Evolutionary conservation across 2,888 invertebrate species (phyloP), one percentile per base, ranked within the genome.

Genomic region (Phalera bucephala): DNA sequence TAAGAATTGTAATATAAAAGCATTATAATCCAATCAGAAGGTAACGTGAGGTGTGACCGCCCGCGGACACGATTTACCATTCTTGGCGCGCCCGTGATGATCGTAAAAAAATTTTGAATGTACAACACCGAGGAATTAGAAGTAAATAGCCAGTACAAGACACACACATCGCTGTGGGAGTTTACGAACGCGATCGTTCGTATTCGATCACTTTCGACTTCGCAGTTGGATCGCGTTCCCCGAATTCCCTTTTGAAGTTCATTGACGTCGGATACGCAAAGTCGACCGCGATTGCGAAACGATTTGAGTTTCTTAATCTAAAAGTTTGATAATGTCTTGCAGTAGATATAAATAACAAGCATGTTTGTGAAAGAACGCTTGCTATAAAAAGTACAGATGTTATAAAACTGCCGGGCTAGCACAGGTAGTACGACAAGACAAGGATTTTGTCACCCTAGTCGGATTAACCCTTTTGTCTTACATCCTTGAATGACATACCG

Each of bases 11-110:
- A 85, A 86, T 89, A 81, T 85, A 84, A 86, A 81, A 80, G 79
- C 73, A 88, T 89, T 87, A 88, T 88, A 88, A 87, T 87, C 89
- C 88, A 89, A 89, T 89, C 86, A 88, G 74, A 72, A 71, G 65
- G 71, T 70, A 77, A 73, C 71, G 61, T 68, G 75, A 76, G 73
- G 80, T 78, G 77, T 78, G 87, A 77, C 86, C 89, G 85, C 84
- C 85, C 84, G 81, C 68, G 71, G 69, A 72, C 63, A 47, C 66
- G 58, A 64, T 74, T 87, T 80, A 81, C 80, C 70, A 89, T 89
- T 84, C 89, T 66, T 59, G 49, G 58, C 82, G 80, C 80, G 72
- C 50, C 44, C 52, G 57, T 51, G 64, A 61, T 58, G 64, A 69
- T 84, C 82, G 80, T 88, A 81, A 87, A 83, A 82, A 81, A 76